A percentile compares a stretch with the other conserved stretches of the same genome.
Evolutionary conservation across 2,113 vertebrate species (phyloP).

Genomic region (Atrichornis clamosus): DNA sequence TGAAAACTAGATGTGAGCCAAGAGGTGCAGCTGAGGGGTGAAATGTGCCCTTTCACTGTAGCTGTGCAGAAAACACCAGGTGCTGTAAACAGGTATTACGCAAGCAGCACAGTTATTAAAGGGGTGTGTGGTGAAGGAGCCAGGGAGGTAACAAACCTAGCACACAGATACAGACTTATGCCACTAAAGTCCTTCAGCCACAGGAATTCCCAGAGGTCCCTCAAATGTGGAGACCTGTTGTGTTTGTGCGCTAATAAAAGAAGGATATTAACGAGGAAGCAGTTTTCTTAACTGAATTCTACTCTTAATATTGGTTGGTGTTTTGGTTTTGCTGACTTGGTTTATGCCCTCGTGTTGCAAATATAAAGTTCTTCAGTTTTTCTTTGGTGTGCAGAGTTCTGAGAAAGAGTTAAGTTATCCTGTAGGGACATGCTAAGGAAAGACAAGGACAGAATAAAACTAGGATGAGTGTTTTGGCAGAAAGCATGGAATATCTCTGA

Average conservation of each 20-base stretch:
- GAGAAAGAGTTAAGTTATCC: neutral
- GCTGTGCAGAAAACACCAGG: neutral
- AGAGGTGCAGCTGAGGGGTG: neutral
- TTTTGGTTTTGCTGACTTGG: neutral
- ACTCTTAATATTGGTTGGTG: neutral
- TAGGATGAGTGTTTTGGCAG: neutral
- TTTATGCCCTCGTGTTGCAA: neutral
- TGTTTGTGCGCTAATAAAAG: neutral
- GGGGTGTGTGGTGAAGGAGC: neutral
- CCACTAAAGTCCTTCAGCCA: neutral
- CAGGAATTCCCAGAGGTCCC: neutral
- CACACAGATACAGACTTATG: rapidly evolving
- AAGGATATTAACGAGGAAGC: neutral
- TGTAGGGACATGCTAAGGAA: neutral
- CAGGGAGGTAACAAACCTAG: neutral
- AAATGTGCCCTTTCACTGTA: neutral
- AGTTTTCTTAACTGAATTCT: neutral
- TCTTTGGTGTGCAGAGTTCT: neutral
- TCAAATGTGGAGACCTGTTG: neutral
- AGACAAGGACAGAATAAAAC: neutral
- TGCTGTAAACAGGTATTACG: neutral
- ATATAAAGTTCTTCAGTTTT: neutral
- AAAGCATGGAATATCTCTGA: neutral
- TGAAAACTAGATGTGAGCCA: neutral
- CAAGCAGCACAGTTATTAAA: neutral